Conservation (phyloP, 2,888 invertebrate genomes). For the Lapara coniferarum region DNA sequence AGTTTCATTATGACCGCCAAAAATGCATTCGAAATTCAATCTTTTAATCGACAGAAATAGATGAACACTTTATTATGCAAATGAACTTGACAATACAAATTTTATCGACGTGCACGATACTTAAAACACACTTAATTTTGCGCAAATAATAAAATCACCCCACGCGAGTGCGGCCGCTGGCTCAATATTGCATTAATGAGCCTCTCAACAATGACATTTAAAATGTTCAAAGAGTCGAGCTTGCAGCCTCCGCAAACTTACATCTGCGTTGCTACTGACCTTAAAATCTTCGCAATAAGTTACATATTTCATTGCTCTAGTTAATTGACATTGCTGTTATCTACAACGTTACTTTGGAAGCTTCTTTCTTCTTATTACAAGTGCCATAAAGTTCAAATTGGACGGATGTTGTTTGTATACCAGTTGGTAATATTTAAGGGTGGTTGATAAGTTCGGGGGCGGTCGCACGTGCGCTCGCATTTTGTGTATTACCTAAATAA, state of each 20-base stretch:
- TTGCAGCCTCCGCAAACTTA: conserved; percentile 33
- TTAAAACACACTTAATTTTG: conserved; percentile 67
- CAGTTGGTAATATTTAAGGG: conserved; percentile 34
- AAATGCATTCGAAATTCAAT: conserved; percentile 9
- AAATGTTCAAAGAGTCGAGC: conserved; percentile 37
- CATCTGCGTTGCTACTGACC: background rate
- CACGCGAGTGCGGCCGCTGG: conserved; percentile 55
- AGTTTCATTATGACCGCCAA: background rate
- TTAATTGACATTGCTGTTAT: no score
- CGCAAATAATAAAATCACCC: conserved; percentile 73
- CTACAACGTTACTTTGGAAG: background rate
- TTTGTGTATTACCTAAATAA: conserved; percentile 81
- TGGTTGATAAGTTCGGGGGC: conserved; percentile 49
- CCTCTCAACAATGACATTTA: conserved; percentile 79
- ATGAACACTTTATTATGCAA: conserved; percentile 24
- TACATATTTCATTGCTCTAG: background rate
- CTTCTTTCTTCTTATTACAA: conserved; percentile 2
- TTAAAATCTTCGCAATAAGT: background rate
- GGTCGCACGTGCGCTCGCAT: conserved; percentile 73
- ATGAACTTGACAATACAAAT: conserved; percentile 33
- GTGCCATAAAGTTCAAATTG: conserved; percentile 42
- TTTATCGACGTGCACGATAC: conserved; percentile 42
- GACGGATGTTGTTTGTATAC: conserved; percentile 5
- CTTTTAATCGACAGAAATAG: background rate
- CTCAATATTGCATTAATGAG: conserved; percentile 80